Evolutionary conservation across 1,140 invertebrate species (phyloP), one percentile per base, ranked within the genome.

Genomic region (Dinothrombium tinctorium): DNA sequence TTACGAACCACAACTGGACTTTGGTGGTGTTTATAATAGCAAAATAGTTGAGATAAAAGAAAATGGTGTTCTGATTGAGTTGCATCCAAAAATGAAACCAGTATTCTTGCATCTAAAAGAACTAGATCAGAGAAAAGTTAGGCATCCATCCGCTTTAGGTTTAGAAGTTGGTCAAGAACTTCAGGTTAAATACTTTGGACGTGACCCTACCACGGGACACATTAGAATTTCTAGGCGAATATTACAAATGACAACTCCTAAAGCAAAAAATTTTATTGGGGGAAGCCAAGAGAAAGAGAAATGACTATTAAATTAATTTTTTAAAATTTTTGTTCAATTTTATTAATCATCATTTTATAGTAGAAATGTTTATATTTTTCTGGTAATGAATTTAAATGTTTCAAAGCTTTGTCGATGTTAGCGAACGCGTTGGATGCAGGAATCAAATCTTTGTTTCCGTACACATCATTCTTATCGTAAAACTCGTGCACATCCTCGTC

Each of bases 141-240:
- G 64, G 42, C 87, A 98, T 66, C 75, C 90, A 0, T 79, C 73
- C 45, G 86, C 70, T 0, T 60, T 95, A 0, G 79, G 74, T 12
- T 56, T 95, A 15, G 69, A 82, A 52, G 74, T 84, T 23, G 87
- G 84, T 3, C 73, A 92, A 44, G 80, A 90, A 54, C 71, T 98
- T 22, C 69, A 75, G 54, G 78, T 95, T 2, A 94, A 96, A 60
- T 98, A 92, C 65, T 95, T 94, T 63, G 92, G 90, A 0, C 68
- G 84, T 21, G 90, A 98, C 67, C 86, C 86, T 0, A 76, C 74
- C 0, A 79, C 73, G 11, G 90, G 90, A 1, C 65, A 72, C 14
- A 76, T 90, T 64, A 61, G 90, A 47, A 57, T 96, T 2, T 95
- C 89, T 0, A 61, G 84, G 23, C 94, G 90, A 67, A 81, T 83